These are phyloP conservation scores for Phrynosoma platyrhinos DNA, from an alignment of 2,113 vertebrate species.

Conservation along the genomic window DNA sequence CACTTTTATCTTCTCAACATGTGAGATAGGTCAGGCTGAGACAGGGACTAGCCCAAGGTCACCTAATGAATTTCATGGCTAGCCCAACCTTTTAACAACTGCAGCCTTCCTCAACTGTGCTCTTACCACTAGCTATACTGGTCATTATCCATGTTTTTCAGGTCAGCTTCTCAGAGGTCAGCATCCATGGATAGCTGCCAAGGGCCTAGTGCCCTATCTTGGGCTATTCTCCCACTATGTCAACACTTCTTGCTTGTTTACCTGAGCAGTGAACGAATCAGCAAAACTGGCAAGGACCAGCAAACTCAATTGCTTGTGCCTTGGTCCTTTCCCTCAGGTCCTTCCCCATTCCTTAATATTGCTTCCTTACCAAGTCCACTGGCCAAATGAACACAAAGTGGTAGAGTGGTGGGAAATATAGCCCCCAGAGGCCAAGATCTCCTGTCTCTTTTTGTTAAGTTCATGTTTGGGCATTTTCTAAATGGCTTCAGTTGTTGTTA, in stretches of 20 bases:
- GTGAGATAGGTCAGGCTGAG: too few species aligned
- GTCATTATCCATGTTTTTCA: neutral
- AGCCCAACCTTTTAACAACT: neutral
- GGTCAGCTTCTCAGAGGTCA: neutral
- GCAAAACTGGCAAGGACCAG: neutral
- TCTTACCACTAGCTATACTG: neutral
- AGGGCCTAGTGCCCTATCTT: too few species aligned
- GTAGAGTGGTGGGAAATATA: too few species aligned
- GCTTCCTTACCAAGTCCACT: neutral
- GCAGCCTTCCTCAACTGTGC: neutral
- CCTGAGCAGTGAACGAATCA: too few species aligned
- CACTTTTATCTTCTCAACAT: too few species aligned
- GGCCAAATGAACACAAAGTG: neutral
- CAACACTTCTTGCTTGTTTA: neutral
- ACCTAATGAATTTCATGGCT: too few species aligned
- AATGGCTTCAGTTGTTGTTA: too few species aligned
- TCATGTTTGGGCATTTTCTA: too few species aligned
- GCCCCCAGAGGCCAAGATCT: too few species aligned
- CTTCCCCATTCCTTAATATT: neutral
- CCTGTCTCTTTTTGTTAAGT: too few species aligned
- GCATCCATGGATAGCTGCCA: neutral
- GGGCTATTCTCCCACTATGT: neutral
- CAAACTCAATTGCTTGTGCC: neutral
- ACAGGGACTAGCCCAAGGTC: too few species aligned
- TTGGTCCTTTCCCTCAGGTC: neutral